Percentiles rank a stretch among this genome's conserved stretches.
phyloP scores from a whole-genome alignment of 2,797 vertebrate genomes.

The Dermochelys coriacea region DNA sequence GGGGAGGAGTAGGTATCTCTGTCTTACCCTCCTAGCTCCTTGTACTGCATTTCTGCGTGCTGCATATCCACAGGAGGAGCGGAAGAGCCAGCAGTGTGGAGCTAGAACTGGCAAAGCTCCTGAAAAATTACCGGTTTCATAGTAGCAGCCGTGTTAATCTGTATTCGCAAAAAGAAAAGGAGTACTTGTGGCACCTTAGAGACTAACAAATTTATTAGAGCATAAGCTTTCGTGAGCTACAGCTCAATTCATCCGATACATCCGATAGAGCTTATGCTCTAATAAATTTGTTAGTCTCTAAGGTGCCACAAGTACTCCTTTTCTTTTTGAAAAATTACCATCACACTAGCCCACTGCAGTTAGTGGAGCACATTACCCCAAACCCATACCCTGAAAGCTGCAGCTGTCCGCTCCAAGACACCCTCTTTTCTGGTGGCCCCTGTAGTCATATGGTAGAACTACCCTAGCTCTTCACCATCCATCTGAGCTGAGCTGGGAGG shows the following conservation, averaged over 20 bases:
- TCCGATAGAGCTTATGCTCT: no score
- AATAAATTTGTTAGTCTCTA: no score
- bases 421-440: background rate
- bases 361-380: background rate
- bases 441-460: background rate
- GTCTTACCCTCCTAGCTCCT: background rate
- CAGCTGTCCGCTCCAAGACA: background rate
- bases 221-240: no score
- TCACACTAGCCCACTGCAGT: no score
- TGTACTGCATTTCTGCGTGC: background rate
- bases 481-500: background rate
- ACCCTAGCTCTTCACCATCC: background rate
- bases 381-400: background rate
- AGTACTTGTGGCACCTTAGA: no score
- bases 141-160: no score
- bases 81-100: background rate
- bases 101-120: background rate
- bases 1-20: background rate
- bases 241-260: no score
- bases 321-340: background rate
- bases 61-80: background rate
- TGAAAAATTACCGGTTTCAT: no score
- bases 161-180: no score
- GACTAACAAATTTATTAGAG: no score
- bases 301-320: no score